A percentile compares a stretch with the other conserved stretches of the same genome.
Evolutionary conservation across 2,888 invertebrate genomes (phyloP).

Genomic region (Arrhopalites spinosus): DNA sequence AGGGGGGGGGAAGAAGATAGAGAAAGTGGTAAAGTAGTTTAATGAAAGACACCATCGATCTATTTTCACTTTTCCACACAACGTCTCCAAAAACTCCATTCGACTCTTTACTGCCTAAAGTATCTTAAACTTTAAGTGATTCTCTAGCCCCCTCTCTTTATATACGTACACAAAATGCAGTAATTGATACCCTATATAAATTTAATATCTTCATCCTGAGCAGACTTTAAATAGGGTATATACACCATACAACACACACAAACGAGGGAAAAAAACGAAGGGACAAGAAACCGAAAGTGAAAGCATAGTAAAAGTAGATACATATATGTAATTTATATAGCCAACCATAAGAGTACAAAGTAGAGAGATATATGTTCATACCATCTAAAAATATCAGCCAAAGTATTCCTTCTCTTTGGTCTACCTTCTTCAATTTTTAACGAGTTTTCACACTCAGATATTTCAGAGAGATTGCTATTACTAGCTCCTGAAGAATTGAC

Average conservation of each 20-base stretch:
- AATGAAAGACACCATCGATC: constrained; percentile 11
- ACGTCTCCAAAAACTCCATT: background rate
- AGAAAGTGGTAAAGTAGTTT: constrained; percentile 1
- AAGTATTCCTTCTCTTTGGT: constrained; percentile 54
- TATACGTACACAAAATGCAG: too few relatives aligned
- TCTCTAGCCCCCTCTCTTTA: too few relatives aligned
- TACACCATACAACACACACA: too few relatives aligned
- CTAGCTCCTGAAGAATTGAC: constrained; percentile 46
- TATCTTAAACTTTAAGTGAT: too few relatives aligned
- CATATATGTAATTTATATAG: too few relatives aligned
- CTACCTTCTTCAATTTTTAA: constrained; percentile 52
- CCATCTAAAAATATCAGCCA: constrained; percentile 57
- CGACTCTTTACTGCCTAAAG: too few relatives aligned
- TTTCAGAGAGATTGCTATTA: constrained; percentile 52
- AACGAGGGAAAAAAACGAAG: background rate
- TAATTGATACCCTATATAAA: too few relatives aligned
- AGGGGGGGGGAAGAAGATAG: too few relatives aligned
- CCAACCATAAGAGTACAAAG: too few relatives aligned
- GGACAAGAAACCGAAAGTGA: background rate
- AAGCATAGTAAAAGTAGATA: background rate
- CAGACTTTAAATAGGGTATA: too few relatives aligned
- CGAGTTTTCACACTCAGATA: constrained; percentile 44
- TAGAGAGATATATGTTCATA: constrained; percentile 30
- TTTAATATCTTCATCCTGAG: too few relatives aligned
- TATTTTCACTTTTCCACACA: background rate